Evolutionary conservation across 2,113 vertebrate genomes (phyloP), one percentile per base, ranked within the genome.

Genomic region (Phyllostomus hastatus): DNA sequence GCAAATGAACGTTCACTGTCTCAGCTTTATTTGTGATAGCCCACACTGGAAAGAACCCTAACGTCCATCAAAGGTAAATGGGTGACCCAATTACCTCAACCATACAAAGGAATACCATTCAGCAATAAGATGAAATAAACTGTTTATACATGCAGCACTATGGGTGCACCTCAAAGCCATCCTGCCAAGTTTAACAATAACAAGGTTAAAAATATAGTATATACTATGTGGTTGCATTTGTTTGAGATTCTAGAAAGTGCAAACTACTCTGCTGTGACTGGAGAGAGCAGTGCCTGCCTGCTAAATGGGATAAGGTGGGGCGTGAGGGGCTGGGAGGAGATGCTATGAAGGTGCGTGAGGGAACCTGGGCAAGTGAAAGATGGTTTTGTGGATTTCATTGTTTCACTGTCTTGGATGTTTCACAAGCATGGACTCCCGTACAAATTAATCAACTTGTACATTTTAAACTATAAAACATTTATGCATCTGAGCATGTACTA

Each of bases 301-400:
- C 11, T 5, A 41, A n/a, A 50, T 38, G 33, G 52, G 26, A 1
- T 24, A 38, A 64, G 0, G 1, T 5, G 14, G 5, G 0, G 22
- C 7, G 61, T 28, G 17, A 50, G 8, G 22, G 8, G 15, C 10
- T 3, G 0, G 22, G 20, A 66, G 33, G 41, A 35, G 10, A 6
- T 59, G 46, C 28, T 72, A 72, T n/a, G 48, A 50, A 24, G 24
- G n/a, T 15, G 4, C 33, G 33, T 33, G n/a, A 64, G 12, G 54
- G 41, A 26, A 64, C 46, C 8, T 33, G 17, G 26, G 41, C 24
- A 4, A 24, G 10, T 75, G 19, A 83, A 75, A n/a, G 24, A 15
- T 14, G 28, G 14, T n/a, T 46, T 94, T 28, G 24, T 4, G 52
- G 1, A 80, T 12, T 50, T 31, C 6, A 20, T 28, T 54, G 2